phyloP scores from a whole-genome alignment of 2,888 invertebrate genomes.

The Limnephilus auricula region DNA sequence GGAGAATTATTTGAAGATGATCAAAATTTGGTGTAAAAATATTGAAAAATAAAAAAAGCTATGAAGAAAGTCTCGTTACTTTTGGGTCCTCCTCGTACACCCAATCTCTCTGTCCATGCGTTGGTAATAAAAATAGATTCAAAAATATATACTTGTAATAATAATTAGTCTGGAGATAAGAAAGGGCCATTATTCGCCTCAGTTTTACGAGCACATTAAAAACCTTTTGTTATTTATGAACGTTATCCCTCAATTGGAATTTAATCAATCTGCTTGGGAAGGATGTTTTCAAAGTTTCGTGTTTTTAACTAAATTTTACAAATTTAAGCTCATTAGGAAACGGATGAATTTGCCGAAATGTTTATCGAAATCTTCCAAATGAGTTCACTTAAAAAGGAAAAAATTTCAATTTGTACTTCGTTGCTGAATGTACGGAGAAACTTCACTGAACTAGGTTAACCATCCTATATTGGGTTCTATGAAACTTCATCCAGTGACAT shows the following conservation, averaged over 20 bases:
- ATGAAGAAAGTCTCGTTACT: too few species aligned
- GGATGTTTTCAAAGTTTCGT: background rate
- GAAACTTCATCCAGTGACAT: too few species aligned
- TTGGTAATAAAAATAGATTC: background rate
- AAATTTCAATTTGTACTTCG: background rate
- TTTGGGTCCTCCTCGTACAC: too few species aligned
- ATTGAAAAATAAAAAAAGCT: too few species aligned
- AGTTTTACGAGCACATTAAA: background rate
- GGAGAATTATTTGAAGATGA: too few species aligned
- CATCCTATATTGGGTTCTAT: too few species aligned
- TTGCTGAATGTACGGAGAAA: too few species aligned
- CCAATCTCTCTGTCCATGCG: background rate
- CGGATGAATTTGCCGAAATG: background rate
- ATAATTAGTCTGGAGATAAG: background rate
- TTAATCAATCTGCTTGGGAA: background rate
- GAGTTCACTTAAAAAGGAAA: background rate
- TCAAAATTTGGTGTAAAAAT: too few species aligned
- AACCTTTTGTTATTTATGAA: background rate
- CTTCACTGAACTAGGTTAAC: background rate
- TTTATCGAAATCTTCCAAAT: background rate
- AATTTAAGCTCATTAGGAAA: background rate
- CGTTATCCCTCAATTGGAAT: background rate
- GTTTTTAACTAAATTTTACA: background rate
- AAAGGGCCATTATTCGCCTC: background rate
- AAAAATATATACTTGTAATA: background rate